A percentile compares a stretch with the other conserved stretches of the same genome.
Evolutionary conservation across 2,113 vertebrate species (phyloP).

Genomic region (Murina feae): DNA sequence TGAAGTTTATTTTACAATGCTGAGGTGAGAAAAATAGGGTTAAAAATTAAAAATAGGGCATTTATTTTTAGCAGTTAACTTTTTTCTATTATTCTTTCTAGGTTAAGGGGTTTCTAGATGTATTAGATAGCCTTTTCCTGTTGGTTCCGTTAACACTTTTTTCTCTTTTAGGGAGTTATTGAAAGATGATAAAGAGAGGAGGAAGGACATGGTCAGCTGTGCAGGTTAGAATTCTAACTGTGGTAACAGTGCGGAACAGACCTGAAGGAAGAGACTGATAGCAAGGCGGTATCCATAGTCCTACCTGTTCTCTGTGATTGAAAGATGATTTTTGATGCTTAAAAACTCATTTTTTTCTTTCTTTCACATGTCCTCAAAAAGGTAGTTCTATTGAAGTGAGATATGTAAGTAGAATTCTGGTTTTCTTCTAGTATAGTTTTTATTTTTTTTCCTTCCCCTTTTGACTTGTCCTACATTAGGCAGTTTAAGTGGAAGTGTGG

Average conservation of each 20-base stretch:
- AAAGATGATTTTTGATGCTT: slow-evolving; percentile 11
- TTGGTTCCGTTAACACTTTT: background rate
- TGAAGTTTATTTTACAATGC: slow-evolving; percentile 32
- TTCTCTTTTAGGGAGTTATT: background rate
- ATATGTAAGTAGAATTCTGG: background rate
- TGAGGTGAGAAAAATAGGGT: background rate
- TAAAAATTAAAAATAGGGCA: background rate
- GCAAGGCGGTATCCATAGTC: background rate
- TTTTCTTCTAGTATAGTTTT: background rate
- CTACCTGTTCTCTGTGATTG: background rate
- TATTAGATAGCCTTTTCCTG: background rate
- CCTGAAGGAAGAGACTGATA: background rate
- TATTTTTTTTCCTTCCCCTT: background rate
- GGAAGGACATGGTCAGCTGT: background rate
- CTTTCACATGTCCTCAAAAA: background rate
- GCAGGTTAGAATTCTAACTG: background rate
- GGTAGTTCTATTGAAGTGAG: background rate
- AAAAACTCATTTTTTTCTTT: background rate
- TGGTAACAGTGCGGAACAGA: background rate
- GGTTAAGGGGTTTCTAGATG: background rate
- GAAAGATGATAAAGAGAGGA: background rate
- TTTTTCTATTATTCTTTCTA: background rate
- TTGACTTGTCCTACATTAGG: background rate
- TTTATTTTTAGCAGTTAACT: slow-evolving; percentile 7
- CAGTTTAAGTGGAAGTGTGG: background rate